Evolutionary conservation across 92 coral and sea anemone genomes (phyloP), one percentile per base, ranked within the genome.

Genomic region (Zoanthus sansibaricus): DNA sequence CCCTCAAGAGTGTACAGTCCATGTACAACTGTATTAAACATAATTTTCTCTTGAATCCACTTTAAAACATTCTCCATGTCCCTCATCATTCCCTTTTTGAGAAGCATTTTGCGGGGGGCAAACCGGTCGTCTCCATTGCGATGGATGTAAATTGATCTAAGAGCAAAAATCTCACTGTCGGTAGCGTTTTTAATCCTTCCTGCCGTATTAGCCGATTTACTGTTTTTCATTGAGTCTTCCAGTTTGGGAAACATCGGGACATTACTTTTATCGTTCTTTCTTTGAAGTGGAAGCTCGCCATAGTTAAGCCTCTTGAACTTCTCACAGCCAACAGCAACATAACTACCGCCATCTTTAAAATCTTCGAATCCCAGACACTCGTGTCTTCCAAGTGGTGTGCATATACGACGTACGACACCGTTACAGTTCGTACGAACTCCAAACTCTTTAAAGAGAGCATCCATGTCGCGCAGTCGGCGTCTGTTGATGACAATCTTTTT

Each of bases 321-420:
- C 31, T 90, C 92, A 33, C 83, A 72, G 18, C 98, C 98, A 31
- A 91, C 90, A 14, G 91, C 98, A 13, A 96, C 96, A 88, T 96
- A 96, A 42, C 78, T 91, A 13, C 94, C 92, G 20, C 94, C 98
- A 3, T 94, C 69, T 74, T 92, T 83, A 32, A 96, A 83, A 31
- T 90, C 89, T 15, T 92, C 94, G 61, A 96, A 87, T 14, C 83
- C 84, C 62, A 79, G 89, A 46, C 94, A 83, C 2, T 85, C 91
- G 83, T 96, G 98, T 82, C 96, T 72, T 77, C 93, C 95, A 20
- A 80, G 87, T 20, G 98, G 98, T 44, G 98, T 96, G 76, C 96
- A 80, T 46, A 96, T 90, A 30, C 91, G 86, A 75, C 98, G 91
- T 15, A 93, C 98, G 16, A 94, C 96, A 21, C 78, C 82, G n/a